A percentile compares a stretch with the other conserved stretches of the same genome.
phyloP scores from a whole-genome alignment of 2,113 vertebrate genomes.

The Dicrurus megarhynchus region DNA sequence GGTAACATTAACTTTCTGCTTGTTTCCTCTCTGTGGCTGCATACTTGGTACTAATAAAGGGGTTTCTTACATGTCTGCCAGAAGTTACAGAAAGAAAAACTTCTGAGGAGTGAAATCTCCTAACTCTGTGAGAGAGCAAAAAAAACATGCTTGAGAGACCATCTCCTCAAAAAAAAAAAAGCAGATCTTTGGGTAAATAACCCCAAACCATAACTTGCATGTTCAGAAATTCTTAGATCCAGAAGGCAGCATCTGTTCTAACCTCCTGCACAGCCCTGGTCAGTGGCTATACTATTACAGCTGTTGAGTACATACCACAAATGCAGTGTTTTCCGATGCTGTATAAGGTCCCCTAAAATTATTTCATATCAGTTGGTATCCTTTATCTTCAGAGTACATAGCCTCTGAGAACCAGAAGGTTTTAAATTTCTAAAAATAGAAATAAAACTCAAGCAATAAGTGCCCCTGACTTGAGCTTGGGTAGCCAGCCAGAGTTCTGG shows the following conservation, averaged over 20 bases:
- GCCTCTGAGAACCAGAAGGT: neutral
- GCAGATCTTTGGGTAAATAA: neutral
- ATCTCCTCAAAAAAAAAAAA: neutral
- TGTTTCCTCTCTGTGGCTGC: neutral
- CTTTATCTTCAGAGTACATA: neutral
- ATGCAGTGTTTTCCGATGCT: neutral
- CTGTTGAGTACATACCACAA: neutral
- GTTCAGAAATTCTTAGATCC: neutral
- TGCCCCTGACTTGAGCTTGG: neutral
- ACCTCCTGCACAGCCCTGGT: neutral
- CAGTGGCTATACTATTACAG: neutral
- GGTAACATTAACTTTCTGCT: constrained; percentile 72
- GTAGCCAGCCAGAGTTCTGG: neutral
- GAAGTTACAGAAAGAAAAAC: neutral
- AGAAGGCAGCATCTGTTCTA: neutral
- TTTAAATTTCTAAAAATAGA: neutral
- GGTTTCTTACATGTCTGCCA: neutral
- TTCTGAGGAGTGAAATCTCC: neutral
- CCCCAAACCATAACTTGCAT: neutral
- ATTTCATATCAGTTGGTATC: neutral
- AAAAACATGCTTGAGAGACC: neutral
- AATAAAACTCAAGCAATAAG: neutral
- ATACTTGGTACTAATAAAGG: neutral
- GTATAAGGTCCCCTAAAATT: neutral
- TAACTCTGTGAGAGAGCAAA: neutral